Conservation (phyloP, 1,140 invertebrate genomes). For the Nylanderia fulva region DNA sequence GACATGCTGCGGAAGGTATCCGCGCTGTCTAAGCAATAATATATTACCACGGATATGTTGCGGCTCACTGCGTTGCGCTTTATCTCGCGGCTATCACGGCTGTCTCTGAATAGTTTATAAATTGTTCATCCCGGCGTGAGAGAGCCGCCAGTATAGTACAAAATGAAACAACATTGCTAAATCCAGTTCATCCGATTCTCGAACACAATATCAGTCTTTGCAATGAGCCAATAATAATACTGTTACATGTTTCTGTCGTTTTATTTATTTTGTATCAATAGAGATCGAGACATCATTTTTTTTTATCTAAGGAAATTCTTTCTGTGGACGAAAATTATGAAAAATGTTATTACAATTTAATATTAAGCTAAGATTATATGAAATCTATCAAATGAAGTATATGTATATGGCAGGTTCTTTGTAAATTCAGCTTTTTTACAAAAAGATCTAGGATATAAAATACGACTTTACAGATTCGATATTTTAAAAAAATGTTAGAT, state of each 20-base stretch:
- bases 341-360: not conserved
- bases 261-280: constrained; percentile 30
- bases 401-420: not conserved
- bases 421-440: no score
- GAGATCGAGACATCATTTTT: not conserved
- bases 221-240: constrained; percentile 14
- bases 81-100: constrained; percentile 57
- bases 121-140: constrained; percentile 50
- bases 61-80: constrained; percentile 43
- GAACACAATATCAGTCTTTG: constrained; percentile 27
- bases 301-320: not conserved
- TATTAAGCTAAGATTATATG: no score
- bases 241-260: constrained; percentile 10
- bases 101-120: constrained; percentile 62
- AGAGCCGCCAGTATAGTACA: constrained; percentile 12
- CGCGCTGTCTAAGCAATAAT: constrained; percentile 53
- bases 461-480: no score
- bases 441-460: no score
- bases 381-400: not conserved
- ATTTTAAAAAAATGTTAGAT: no score
- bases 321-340: not conserved
- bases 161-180: constrained; percentile 38
- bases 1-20: constrained; percentile 30
- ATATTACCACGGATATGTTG: constrained; percentile 53
- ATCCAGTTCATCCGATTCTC: constrained; percentile 48